Evolutionary conservation across 2,888 invertebrate genomes (phyloP).

Genomic region (Pristionchus maxplancki): DNA sequence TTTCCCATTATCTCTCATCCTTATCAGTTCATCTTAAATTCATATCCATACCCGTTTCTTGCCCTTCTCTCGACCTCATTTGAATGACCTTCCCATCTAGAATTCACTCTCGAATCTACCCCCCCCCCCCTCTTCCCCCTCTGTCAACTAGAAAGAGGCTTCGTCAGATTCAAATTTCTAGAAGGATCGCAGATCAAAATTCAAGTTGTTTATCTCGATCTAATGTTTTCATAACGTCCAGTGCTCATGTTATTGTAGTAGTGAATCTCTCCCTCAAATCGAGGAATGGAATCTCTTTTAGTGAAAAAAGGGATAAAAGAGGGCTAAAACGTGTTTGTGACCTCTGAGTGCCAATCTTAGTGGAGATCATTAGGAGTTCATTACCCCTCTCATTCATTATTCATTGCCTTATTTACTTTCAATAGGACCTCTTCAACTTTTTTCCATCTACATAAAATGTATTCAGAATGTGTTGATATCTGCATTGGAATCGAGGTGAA

Average conservation of each 20-base stretch:
- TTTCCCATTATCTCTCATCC: constrained; percentile 6
- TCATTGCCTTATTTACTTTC: neutral
- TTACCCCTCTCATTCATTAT: neutral
- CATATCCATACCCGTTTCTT: constrained; percentile 44
- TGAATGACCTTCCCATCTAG: neutral
- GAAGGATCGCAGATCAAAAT: no score
- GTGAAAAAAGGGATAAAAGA: neutral
- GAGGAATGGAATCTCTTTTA: neutral
- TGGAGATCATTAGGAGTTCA: constrained; percentile 17
- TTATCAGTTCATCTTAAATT: constrained; percentile 33
- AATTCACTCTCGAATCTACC: neutral
- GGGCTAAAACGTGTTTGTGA: constrained; percentile 21
- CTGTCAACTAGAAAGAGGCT: neutral
- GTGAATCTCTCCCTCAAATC: neutral
- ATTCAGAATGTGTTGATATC: neutral
- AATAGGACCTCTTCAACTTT: no score
- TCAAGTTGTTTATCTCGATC: no score
- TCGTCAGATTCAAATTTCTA: no score
- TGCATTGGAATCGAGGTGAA: neutral
- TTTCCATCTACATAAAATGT: neutral
- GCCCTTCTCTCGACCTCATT: constrained; percentile 45
- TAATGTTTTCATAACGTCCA: no score
- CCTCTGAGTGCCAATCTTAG: neutral
- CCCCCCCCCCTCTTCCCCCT: neutral
- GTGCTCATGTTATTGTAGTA: no score